Evolutionary conservation across 2,113 vertebrate genomes (phyloP).

Genomic region (Pelecanoides urinatrix): DNA sequence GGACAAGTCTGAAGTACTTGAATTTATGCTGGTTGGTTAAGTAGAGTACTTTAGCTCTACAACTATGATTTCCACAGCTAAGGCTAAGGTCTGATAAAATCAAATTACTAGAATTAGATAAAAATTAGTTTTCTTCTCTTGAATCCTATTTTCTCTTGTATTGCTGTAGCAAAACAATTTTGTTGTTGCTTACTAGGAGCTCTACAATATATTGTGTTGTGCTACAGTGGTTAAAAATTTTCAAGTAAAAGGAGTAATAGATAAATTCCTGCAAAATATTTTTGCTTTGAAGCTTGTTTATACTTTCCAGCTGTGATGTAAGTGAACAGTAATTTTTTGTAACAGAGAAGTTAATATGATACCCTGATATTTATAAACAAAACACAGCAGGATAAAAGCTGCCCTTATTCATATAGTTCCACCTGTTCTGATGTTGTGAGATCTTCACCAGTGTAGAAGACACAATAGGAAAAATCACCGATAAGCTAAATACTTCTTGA

Average conservation of each 20-base stretch:
- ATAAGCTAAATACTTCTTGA: neutral
- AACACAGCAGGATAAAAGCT: neutral
- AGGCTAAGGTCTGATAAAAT: conserved; percentile 14
- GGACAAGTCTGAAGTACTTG: neutral
- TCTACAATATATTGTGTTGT: neutral
- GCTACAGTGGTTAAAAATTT: neutral
- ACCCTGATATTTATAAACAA: neutral
- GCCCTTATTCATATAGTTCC: neutral
- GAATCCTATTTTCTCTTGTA: neutral
- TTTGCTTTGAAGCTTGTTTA: neutral
- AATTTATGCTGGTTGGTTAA: neutral
- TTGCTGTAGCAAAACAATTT: neutral
- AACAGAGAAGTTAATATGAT: neutral
- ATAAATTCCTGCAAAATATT: neutral
- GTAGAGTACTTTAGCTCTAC: neutral
- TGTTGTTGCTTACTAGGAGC: neutral
- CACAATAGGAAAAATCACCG: neutral
- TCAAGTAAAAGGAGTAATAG: neutral
- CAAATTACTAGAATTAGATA: conserved; percentile 25
- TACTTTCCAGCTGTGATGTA: neutral
- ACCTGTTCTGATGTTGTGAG: neutral
- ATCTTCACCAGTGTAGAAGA: neutral
- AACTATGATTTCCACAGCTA: neutral
- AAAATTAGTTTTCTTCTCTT: conserved; percentile 17
- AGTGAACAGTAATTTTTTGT: neutral